Evolutionary conservation across 1,140 invertebrate genomes (phyloP).

Genomic region (Drosophila parvula): DNA sequence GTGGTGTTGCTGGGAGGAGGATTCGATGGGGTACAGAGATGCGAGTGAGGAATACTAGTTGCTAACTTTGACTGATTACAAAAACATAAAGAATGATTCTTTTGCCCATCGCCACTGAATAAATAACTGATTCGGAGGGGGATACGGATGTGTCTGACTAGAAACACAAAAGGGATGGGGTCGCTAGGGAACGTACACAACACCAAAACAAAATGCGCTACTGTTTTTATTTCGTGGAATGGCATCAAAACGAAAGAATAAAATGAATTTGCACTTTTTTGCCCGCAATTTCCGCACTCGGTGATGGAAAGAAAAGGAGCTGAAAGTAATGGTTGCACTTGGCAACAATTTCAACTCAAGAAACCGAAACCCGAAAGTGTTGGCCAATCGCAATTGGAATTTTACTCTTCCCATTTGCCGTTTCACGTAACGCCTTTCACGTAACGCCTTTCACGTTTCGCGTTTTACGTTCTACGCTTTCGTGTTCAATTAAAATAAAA

Average conservation of each 20-base stretch:
- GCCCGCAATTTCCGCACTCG: conserved; percentile 68
- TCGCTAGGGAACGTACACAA: conserved; percentile 42
- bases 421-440: conserved; percentile 24
- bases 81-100: conserved; percentile 10
- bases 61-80: conserved; percentile 10
- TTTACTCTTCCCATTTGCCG: conserved; percentile 25
- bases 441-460: conserved; percentile 15
- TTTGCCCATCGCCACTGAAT: conserved; percentile 6
- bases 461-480: conserved; percentile 43
- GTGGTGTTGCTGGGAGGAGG: conserved; percentile 8
- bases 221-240: conserved; percentile 17
- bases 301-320: conserved; percentile 31
- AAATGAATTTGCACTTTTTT: conserved; percentile 78
- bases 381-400: conserved; percentile 24
- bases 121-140: conserved; percentile 7
- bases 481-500: conserved; percentile 81
- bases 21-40: conserved; percentile 22
- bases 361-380: conserved; percentile 44
- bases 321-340: conserved; percentile 32
- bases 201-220: conserved; percentile 58
- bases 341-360: conserved; percentile 29
- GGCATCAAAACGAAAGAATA: conserved; percentile 14
- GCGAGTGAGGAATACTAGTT: conserved; percentile 14
- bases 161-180: conserved; percentile 17
- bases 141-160: neutral